Conservation (phyloP, 1,140 invertebrate species). For the Melanaphis sacchari region DNA sequence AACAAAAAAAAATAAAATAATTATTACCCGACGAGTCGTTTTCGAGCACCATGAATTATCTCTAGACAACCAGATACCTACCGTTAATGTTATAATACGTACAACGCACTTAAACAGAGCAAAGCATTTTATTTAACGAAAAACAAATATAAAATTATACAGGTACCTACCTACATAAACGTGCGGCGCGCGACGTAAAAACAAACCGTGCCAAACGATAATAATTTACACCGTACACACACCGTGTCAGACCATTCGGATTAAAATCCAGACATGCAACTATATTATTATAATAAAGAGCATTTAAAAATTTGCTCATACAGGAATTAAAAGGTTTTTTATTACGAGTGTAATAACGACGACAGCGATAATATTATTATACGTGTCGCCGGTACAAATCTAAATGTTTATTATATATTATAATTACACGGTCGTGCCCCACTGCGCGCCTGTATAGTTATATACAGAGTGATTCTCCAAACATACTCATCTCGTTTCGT, state of each 20-base stretch:
- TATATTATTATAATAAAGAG: slow-evolving; percentile 18
- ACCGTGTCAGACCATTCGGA: neutral
- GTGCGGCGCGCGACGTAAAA: neutral
- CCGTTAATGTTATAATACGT: neutral
- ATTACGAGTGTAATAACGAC: neutral
- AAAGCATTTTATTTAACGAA: slow-evolving; percentile 17
- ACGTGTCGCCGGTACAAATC: neutral
- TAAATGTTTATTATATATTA: slow-evolving; percentile 29
- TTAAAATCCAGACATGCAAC: neutral
- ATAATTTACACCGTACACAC: slow-evolving; percentile 13
- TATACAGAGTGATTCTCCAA: neutral
- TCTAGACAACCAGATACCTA: neutral
- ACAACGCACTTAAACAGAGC: neutral
- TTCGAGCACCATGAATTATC: too few relatives aligned
- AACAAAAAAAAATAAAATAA: neutral
- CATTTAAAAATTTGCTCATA: slow-evolving; percentile 12
- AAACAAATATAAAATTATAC: neutral
- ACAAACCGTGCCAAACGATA: neutral
- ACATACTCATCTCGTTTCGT: neutral
- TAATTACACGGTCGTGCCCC: neutral
- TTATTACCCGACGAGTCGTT: neutral
- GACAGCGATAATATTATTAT: neutral
- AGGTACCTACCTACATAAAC: neutral
- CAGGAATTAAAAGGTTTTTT: slow-evolving; percentile 26
- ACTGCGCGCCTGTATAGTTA: too few relatives aligned